These are phyloP conservation scores for Epistrophella euchroma DNA, from an alignment of 2,888 invertebrate species.

Conservation along the genomic window DNA sequence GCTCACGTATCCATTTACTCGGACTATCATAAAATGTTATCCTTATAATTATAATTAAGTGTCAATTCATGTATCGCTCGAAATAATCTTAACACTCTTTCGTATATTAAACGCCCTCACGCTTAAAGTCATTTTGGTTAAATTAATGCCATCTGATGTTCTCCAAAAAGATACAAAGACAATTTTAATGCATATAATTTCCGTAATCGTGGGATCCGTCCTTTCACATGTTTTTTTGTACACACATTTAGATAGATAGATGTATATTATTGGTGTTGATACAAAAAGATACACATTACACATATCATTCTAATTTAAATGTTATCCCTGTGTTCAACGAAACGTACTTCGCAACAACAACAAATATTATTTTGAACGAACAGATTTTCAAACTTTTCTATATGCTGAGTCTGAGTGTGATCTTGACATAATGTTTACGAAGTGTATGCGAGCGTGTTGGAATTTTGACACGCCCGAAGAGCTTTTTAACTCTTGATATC, in stretches of 20 bases:
- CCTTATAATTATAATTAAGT: constrained; percentile 50
- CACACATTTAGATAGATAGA: not conserved
- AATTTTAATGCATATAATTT: constrained; percentile 19
- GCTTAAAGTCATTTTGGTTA: constrained; percentile 9
- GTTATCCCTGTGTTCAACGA: constrained; percentile 4
- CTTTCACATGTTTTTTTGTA: constrained; percentile 5
- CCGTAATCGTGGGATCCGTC: constrained; percentile 21
- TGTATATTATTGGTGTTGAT: not conserved
- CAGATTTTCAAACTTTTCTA: constrained; percentile 27
- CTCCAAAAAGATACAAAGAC: not conserved
- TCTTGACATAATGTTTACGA: constrained; percentile 2
- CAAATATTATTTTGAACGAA: not conserved
- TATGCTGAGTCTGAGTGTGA: not conserved
- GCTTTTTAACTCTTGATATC: constrained; percentile 13
- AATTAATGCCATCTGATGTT: constrained; percentile 5
- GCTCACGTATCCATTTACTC: constrained; percentile 30
- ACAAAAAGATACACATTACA: not conserved
- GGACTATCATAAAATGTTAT: constrained; percentile 19
- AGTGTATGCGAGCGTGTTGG: not conserved
- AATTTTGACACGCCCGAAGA: not conserved
- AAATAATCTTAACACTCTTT: constrained; percentile 16
- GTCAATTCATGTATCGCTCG: constrained; percentile 44
- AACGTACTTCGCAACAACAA: not conserved
- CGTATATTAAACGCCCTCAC: constrained; percentile 7
- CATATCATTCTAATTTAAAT: constrained; percentile 21